Conservation (phyloP, 2,888 invertebrate genomes). For the Xylophagus ater region DNA sequence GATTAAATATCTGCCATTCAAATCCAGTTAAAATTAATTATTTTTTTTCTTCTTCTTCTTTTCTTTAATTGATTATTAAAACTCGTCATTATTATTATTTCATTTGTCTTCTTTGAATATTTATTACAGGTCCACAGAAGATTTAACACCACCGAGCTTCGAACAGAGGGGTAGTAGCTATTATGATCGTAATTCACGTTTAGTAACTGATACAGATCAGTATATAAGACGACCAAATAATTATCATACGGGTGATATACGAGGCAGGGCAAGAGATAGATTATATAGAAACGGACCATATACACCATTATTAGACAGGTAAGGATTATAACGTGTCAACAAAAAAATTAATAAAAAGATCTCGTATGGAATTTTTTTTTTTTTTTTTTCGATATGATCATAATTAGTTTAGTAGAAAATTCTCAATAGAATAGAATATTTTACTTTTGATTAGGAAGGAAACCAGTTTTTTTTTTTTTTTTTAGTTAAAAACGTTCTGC, state of each 20-base stretch:
- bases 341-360: too few relatives aligned
- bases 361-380: too few relatives aligned
- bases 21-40: too few relatives aligned
- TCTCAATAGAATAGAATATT: too few relatives aligned
- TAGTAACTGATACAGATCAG: slow-evolving; percentile 30
- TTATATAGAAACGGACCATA: slow-evolving; percentile 39
- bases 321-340: slow-evolving; percentile 21
- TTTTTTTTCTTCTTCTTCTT: slow-evolving; percentile 10
- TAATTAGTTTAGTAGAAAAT: too few relatives aligned
- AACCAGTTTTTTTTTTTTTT: too few relatives aligned
- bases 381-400: too few relatives aligned
- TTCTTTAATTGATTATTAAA: slow-evolving; percentile 13
- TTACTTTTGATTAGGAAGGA: too few relatives aligned
- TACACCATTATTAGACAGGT: slow-evolving; percentile 37
- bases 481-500: too few relatives aligned
- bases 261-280: slow-evolving; percentile 38
- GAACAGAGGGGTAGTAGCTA: slow-evolving; percentile 37
- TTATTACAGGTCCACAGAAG: slow-evolving; percentile 38
- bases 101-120: slow-evolving; percentile 6
- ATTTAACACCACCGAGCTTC: slow-evolving; percentile 39
- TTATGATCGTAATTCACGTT: slow-evolving; percentile 38
- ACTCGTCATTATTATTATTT: too few relatives aligned
- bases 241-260: slow-evolving; percentile 28
- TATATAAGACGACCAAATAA: slow-evolving; percentile 30
- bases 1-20: too few relatives aligned